Evolutionary conservation across 2,888 invertebrate species (phyloP).

Genomic region (Temnothorax ravouxi): DNA sequence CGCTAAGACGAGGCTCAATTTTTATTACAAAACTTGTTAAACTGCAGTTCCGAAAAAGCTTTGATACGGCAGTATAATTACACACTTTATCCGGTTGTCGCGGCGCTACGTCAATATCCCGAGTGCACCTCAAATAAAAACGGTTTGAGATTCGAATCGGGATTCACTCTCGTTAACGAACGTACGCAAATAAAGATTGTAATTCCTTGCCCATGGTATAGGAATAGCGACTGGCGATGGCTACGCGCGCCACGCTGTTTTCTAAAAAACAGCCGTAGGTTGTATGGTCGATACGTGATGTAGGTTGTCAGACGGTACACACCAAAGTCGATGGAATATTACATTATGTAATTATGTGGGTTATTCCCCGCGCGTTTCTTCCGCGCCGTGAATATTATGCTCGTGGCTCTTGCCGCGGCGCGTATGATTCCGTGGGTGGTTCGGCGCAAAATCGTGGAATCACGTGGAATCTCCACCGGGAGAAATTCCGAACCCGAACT

Average conservation of each 20-base stretch:
- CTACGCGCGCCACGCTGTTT: not conserved
- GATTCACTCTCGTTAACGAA: constrained; percentile 53
- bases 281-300: constrained; percentile 23
- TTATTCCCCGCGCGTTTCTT: constrained; percentile 24
- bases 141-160: constrained; percentile 31
- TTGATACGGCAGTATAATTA: constrained; percentile 36
- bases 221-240: constrained; percentile 2
- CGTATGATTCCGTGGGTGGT: not conserved
- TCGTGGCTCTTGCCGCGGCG: not conserved
- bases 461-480: not conserved
- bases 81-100: constrained; percentile 39
- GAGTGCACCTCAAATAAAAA: constrained; percentile 45
- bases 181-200: constrained; percentile 55
- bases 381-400: not conserved
- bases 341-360: constrained; percentile 44
- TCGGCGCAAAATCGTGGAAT: not conserved
- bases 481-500: constrained; percentile 2
- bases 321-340: constrained; percentile 27
- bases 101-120: constrained; percentile 43
- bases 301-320: constrained; percentile 26
- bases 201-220: constrained; percentile 42
- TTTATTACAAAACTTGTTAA: constrained; percentile 18
- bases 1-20: not conserved
- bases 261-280: constrained; percentile 23
- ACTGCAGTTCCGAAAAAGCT: constrained; percentile 30